Percentiles rank a stretch among this genome's conserved stretches.
phyloP scores from a whole-genome alignment of 2,888 invertebrate genomes.

The Lasioglossum leucozonium region DNA sequence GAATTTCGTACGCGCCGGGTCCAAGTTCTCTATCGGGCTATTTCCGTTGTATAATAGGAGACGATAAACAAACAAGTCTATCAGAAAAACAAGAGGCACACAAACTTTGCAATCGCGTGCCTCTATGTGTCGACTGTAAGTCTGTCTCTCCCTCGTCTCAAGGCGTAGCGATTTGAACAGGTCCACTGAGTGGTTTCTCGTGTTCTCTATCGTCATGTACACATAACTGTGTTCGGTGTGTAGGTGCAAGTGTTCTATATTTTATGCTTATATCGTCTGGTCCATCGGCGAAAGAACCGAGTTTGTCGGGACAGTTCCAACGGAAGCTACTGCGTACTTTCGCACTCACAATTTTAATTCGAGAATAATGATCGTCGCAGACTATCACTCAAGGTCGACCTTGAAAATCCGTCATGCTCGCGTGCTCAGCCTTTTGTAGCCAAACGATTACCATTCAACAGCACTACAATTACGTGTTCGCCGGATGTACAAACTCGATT shows the following conservation, averaged over 20 bases:
- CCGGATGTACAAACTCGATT: background rate
- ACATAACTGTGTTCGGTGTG: slow-evolving; percentile 35
- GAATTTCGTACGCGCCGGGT: background rate
- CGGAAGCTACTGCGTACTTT: background rate
- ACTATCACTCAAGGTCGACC: background rate
- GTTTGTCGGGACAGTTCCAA: background rate
- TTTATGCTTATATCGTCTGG: slow-evolving; percentile 21
- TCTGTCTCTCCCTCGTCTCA: slow-evolving; percentile 45
- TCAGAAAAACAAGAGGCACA: background rate
- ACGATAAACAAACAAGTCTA: background rate
- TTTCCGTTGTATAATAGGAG: background rate
- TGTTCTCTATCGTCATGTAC: slow-evolving; percentile 63
- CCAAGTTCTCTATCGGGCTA: background rate
- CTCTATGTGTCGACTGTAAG: slow-evolving; percentile 16
- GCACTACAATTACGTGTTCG: background rate
- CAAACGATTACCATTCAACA: background rate
- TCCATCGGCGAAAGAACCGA: background rate
- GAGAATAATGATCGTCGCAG: background rate
- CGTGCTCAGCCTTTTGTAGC: background rate
- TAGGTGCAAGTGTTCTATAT: slow-evolving; percentile 35
- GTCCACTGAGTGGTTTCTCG: slow-evolving; percentile 71
- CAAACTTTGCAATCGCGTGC: background rate
- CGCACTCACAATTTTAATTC: background rate
- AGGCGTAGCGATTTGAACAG: slow-evolving; percentile 50
- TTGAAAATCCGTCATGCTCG: background rate